Base-by-base conservation (phyloP, 2,113 vertebrate species). In the Colistium nudipinnis region DNA sequence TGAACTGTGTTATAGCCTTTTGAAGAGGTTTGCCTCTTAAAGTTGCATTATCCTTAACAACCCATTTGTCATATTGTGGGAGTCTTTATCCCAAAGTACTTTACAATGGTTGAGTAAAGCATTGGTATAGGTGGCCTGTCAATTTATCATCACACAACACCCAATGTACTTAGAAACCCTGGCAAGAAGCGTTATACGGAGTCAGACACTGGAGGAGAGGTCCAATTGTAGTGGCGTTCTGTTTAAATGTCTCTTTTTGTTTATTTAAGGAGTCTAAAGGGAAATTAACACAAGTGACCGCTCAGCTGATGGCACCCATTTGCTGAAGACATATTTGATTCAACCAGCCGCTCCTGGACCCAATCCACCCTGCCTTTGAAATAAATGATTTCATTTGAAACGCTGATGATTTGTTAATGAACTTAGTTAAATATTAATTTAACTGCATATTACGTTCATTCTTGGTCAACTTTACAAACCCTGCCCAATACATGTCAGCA, bases 91-190 rank as follows among this genome's bases (percentile, higher is more conserved):
- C 17, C 36, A 39, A 36, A 38, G 55, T 28, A 22, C n/a, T n/a
- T n/a, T 11, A 41, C 16, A 36, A 6, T 52, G 14, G 38, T 27
- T 49, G 35, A 55, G 39, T 20, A 3, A 12, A 48, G 36, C 7
- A 8, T 55, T 36, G 12, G 19, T 44, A 11, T 10, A 20, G 38
- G 47, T 61, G 41, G 12, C n/a, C 22, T n/a, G 9, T 10, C 25
- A 57, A 75, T 78, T 64, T 24, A 52, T 78, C 65, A 71, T 0
- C 22, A n/a, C 22, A n/a, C 14, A 39, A 64, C 19, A 76, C 28
- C 25, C 11, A 62, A 38, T 27, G n/a, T 11, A 55, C 20, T n/a
- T n/a, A n/a, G n/a, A n/a, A n/a, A n/a, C n/a, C n/a, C n/a, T 6
- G 36, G 31, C 35, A 24, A 62, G 53, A 0, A 0, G 28, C 4